Base-by-base conservation (phyloP, 2,113 vertebrate species). In the Chaetura pelagica region DNA sequence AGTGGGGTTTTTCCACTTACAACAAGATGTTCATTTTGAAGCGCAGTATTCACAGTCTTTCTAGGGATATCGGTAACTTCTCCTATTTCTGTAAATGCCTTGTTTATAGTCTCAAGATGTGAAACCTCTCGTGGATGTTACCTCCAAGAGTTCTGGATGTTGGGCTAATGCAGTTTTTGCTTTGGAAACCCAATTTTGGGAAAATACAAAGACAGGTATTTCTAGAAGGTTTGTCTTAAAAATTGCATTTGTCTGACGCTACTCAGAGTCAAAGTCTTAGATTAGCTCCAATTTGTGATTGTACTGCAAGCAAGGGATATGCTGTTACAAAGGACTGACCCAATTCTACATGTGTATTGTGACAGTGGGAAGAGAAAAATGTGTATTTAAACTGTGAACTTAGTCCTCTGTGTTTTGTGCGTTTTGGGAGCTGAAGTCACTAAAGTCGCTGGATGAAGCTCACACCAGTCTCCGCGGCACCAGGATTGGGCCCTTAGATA, bases 381-480 rank as follows among this genome's bases (percentile, higher is more conserved):
- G 4, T 76, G 0, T 68, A 29, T 89, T 93, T 92, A 51, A 88
- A 86, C 73, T 49, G 16, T 68, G 44, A 91, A 44, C 35, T 18
- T 55, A 76, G 32, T 9, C 20, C 13, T 26, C 30, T 42, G 10
- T 42, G 13, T 57, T 92, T 51, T 48, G 20, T 71, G 72, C 69
- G 22, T 82, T 93, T 51, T 72, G n/a, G 78, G 52, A 90, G 34
- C 38, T 59, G 14, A 18, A 75, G 46, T 77, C 22, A 34, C 61
- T 48, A 38, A 84, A 93, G 66, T 54, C 71, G 21, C 22, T 6
- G n/a, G 27, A 67, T 34, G 7, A 71, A 91, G 21, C 26, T 78
- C 4, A 6, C 0, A 0, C 57, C 79, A 1, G 12, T 77, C 30
- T 89, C 40, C 0, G 2, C 1, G 3, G 78, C 61, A 54, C 19